Evolutionary conservation across 2,888 invertebrate genomes (phyloP).

Genomic region (Eledona agricola): DNA sequence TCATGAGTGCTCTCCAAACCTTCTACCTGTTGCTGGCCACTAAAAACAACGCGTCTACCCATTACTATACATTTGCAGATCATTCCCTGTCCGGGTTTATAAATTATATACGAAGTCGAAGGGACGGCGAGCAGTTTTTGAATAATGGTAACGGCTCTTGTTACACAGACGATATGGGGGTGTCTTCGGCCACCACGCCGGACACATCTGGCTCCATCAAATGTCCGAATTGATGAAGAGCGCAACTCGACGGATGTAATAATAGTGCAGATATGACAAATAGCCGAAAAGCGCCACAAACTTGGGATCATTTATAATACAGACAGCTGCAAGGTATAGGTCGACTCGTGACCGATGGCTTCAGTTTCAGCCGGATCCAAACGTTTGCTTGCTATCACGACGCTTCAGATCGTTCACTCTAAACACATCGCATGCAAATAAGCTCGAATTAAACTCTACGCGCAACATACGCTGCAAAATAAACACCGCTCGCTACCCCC

Average conservation of each 20-base stretch:
- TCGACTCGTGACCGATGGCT: constrained; percentile 56
- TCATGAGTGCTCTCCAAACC: constrained; percentile 55
- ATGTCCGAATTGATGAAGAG: constrained; percentile 56
- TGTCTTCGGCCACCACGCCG: constrained; percentile 26
- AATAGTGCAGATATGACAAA: constrained; percentile 64
- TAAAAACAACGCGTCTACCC: constrained; percentile 53
- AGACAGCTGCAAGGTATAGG: constrained; percentile 61
- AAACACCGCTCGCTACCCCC: constrained; percentile 18
- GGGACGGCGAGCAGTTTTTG: constrained; percentile 23
- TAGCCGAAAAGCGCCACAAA: constrained; percentile 63
- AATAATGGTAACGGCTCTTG: constrained; percentile 27
- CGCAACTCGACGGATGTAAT: constrained; percentile 59
- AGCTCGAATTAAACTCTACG: constrained; percentile 22
- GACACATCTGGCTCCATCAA: constrained; percentile 50
- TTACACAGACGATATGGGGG: constrained; percentile 22
- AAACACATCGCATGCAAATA: constrained; percentile 33
- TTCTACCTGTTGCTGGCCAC: constrained; percentile 56
- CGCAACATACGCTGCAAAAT: constrained; percentile 24
- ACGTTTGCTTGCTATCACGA: constrained; percentile 17
- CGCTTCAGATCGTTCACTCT: constrained; percentile 28
- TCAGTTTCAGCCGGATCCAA: constrained; percentile 31
- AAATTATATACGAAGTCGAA: constrained; percentile 38
- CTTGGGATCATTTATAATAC: constrained; percentile 64
- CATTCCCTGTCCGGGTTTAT: constrained; percentile 39
- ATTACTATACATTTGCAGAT: constrained; percentile 47